These are phyloP conservation scores for Torymus aiolomorphi DNA, from an alignment of 2,888 invertebrate genomes.

Conservation along the genomic window DNA sequence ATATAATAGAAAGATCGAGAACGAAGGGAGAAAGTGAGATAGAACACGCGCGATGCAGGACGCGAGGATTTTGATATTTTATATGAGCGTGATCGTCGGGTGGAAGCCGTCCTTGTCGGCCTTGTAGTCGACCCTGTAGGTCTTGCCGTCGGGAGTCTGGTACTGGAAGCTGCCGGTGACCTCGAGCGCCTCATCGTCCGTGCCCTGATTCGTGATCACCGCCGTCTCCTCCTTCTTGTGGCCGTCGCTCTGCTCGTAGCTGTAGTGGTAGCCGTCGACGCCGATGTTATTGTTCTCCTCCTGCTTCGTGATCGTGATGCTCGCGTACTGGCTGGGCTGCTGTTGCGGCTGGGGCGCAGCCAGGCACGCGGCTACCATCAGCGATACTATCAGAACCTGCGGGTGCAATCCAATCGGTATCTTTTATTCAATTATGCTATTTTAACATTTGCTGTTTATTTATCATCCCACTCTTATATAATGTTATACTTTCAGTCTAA, in stretches of 20 bases:
- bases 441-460: too few species aligned
- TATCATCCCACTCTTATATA: too few species aligned
- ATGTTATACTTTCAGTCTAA: too few species aligned
- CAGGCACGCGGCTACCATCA: constrained; percentile 62
- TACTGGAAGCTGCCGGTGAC: constrained; percentile 72
- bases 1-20: too few species aligned
- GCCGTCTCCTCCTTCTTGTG: constrained; percentile 74
- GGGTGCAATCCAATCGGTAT: too few species aligned
- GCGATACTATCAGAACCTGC: constrained; percentile 56
- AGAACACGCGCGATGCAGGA: neutral
- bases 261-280: constrained; percentile 71
- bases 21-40: neutral
- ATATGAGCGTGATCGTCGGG: constrained; percentile 70
- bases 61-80: constrained; percentile 47
- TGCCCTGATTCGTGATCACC: constrained; percentile 71
- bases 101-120: constrained; percentile 73
- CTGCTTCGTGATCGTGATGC: constrained; percentile 71
- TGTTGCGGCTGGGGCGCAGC: constrained; percentile 72
- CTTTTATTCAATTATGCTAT: too few species aligned
- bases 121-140: constrained; percentile 72
- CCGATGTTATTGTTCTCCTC: constrained; percentile 74
- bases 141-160: constrained; percentile 70
- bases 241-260: constrained; percentile 74
- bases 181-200: constrained; percentile 71
- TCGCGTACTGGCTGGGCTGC: constrained; percentile 63